A percentile compares a stretch with the other conserved stretches of the same genome.
Conservation (phyloP, 2,888 invertebrate genomes). For the Agrilus biguttatus region DNA sequence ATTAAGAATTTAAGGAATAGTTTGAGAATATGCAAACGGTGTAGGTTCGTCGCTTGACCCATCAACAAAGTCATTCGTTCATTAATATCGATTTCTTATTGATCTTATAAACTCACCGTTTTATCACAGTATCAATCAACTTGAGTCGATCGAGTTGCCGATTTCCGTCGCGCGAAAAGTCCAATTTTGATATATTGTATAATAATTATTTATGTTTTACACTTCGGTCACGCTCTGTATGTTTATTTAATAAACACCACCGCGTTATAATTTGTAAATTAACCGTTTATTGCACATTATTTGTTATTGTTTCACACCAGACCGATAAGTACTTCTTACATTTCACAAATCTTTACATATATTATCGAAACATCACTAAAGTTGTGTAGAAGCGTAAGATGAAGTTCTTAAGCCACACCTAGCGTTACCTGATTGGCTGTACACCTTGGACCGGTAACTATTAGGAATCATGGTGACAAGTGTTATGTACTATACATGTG, state of each 20-base stretch:
- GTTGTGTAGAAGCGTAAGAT: constrained; percentile 20
- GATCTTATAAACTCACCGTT: no score
- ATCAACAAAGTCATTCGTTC: no score
- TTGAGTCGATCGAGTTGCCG: no score
- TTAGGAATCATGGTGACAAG: constrained; percentile 10
- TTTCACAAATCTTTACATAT: constrained; percentile 26
- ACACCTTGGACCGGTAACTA: constrained; percentile 9
- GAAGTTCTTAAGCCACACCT: constrained; percentile 18
- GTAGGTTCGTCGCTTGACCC: no score
- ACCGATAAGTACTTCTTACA: constrained; percentile 31
- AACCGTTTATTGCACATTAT: constrained; percentile 31
- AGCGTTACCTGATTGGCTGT: constrained; percentile 19
- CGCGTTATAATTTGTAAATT: constrained; percentile 28
- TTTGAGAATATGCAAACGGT: no score
- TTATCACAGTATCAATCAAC: no score
- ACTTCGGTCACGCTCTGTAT: constrained; percentile 23
- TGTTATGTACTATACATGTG: constrained; percentile 1
- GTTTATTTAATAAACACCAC: constrained; percentile 26
- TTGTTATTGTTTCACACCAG: constrained; percentile 34
- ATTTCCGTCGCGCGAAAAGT: not conserved
- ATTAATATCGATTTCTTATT: no score
- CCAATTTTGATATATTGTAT: constrained; percentile 5
- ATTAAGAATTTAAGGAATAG: no score
- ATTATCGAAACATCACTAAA: constrained; percentile 26
- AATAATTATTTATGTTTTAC: constrained; percentile 7